These are phyloP conservation scores for Saccostrea echinata DNA, from an alignment of 1,140 invertebrate genomes.

Conservation along the genomic window DNA sequence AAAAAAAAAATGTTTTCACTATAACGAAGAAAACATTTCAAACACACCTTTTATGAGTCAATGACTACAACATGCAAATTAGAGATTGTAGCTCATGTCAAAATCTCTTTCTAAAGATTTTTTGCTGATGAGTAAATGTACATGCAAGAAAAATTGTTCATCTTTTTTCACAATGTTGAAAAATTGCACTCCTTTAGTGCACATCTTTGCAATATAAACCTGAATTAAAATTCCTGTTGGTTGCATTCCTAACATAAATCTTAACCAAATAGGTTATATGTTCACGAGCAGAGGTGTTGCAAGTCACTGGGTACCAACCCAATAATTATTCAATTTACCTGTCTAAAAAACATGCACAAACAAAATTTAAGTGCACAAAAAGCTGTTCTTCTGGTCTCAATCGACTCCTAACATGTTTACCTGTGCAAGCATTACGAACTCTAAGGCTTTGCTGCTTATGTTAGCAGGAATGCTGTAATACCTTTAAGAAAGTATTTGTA, in stretches of 20 bases:
- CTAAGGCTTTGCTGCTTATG: no score
- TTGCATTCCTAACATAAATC: slow-evolving; percentile 3
- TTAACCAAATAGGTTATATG: neutral
- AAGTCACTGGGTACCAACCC: neutral
- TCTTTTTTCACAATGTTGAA: neutral
- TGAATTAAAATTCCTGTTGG: neutral
- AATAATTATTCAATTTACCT: neutral
- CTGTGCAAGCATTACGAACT: neutral
- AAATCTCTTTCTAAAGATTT: neutral
- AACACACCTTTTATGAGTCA: neutral
- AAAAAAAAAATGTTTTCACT: neutral
- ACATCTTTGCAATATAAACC: neutral
- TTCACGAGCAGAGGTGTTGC: neutral
- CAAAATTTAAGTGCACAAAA: neutral
- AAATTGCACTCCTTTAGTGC: neutral
- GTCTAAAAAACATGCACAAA: slow-evolving; percentile 11
- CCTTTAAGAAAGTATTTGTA: neutral
- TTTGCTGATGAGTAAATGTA: neutral
- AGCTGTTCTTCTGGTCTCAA: neutral
- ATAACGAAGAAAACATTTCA: neutral
- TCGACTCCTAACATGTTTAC: neutral
- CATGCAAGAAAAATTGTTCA: neutral
- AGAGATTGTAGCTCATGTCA: neutral
- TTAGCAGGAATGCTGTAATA: no score
- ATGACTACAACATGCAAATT: neutral